These are phyloP conservation scores for Rhabdornis inornatus DNA, from an alignment of 2,113 vertebrate genomes.

Conservation along the genomic window DNA sequence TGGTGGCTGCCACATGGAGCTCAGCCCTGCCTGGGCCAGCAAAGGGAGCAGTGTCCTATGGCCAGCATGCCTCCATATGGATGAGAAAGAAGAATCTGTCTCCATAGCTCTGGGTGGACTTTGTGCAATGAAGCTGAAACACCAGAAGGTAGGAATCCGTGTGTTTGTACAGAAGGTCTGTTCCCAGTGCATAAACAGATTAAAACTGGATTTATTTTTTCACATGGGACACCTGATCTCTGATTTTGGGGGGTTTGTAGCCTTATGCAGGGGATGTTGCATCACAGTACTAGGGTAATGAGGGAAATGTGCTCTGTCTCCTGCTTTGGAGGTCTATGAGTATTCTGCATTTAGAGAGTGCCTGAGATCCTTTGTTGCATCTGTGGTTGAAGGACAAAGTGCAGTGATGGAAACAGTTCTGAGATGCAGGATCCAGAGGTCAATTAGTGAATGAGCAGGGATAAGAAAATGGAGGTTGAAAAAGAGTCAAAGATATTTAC, in stretches of 20 bases:
- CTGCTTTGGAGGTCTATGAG: neutral
- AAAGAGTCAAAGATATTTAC: constrained; percentile 65
- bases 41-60: neutral
- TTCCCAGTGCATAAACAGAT: neutral
- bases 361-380: neutral
- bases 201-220: neutral
- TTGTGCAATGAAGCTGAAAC: neutral
- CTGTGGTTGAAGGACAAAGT: constrained; percentile 25
- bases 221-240: neutral
- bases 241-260: neutral
- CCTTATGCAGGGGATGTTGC: neutral
- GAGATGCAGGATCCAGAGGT: constrained; percentile 23
- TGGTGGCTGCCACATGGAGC: neutral
- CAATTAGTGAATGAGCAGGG: constrained; percentile 43
- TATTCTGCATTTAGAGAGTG: neutral
- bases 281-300: neutral
- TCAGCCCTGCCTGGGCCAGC: neutral
- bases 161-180: neutral
- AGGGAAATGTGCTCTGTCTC: neutral
- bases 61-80: neutral
- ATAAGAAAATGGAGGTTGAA: constrained; percentile 57
- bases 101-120: neutral
- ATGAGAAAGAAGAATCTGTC: neutral
- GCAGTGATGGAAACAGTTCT: neutral
- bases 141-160: neutral